Conservation (phyloP, 2,888 invertebrate genomes). For the Drosophila picticornis region DNA sequence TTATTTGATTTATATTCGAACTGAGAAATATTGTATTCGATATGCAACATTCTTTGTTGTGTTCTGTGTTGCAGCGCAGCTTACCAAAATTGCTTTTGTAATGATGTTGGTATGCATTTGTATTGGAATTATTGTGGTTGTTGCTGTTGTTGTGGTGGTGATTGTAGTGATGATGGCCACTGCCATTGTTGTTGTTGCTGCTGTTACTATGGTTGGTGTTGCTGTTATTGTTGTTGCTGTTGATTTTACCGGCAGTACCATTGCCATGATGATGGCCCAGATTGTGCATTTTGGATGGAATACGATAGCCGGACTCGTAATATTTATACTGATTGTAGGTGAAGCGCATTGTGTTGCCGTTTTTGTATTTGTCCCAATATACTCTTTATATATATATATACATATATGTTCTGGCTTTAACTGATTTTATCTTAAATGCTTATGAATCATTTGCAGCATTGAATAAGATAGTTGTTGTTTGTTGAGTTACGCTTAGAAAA, state of each 20-base stretch:
- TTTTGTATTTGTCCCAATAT: conserved; percentile 1
- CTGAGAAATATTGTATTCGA: conserved; percentile 2
- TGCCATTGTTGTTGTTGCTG: conserved; percentile 23
- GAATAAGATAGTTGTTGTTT: conserved; percentile 10
- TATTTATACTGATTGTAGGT: conserved; percentile 85
- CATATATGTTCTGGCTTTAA: conserved; percentile 3
- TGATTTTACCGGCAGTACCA: conserved; percentile 14
- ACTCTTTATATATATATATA: neutral
- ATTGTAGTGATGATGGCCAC: conserved; percentile 33
- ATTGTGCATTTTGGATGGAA: conserved; percentile 84
- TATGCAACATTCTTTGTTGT: conserved; percentile 26
- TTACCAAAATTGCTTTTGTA: conserved; percentile 85
- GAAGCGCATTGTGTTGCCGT: conserved; percentile 82
- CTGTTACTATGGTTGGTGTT: conserved; percentile 19
- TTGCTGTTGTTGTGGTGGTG: conserved; percentile 28
- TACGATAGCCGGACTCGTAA: conserved; percentile 84
- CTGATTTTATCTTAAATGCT: conserved; percentile 12
- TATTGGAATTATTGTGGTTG: conserved; percentile 51
- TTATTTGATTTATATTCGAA: conserved; percentile 1
- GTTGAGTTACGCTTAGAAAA: conserved; percentile 18
- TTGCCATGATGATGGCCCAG: conserved; percentile 55
- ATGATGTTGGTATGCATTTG: conserved; percentile 75
- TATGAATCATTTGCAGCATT: conserved; percentile 23
- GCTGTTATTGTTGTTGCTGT: conserved; percentile 33
- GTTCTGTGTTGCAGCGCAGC: conserved; percentile 32